These are phyloP conservation scores for Tolypeutes matacus DNA, from an alignment of 2,797 vertebrate genomes.

Conservation along the genomic window DNA sequence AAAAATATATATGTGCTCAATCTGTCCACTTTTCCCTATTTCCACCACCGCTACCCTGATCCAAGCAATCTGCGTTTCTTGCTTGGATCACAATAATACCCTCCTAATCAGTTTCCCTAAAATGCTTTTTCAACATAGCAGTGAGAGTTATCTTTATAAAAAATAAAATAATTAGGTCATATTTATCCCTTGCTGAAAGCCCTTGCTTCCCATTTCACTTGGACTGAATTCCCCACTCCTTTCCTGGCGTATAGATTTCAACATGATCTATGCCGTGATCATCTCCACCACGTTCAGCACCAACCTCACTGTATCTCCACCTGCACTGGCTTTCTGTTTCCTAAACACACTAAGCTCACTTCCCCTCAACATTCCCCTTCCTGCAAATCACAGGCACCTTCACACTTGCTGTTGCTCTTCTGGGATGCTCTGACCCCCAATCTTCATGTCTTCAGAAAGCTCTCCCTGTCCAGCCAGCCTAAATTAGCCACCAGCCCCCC, in stretches of 20 bases:
- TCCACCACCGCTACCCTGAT: not conserved
- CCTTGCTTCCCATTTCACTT: not conserved
- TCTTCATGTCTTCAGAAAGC: not conserved
- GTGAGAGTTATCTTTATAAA: not conserved
- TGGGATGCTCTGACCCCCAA: not conserved
- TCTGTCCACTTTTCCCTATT: not conserved
- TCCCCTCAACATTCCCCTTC: not conserved
- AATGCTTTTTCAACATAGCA: not conserved
- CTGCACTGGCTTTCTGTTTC: not conserved
- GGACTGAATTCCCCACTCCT: not conserved
- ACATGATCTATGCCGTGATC: not conserved
- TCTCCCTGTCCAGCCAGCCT: not conserved
- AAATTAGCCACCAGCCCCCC: not conserved
- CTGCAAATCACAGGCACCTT: not conserved
- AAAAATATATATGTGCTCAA: not conserved
- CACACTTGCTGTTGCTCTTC: not conserved
- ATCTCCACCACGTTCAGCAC: fast-evolving
- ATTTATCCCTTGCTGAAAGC: not conserved
- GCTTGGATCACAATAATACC: not conserved
- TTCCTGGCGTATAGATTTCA: not conserved
- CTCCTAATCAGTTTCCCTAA: not conserved
- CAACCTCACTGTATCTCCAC: not conserved
- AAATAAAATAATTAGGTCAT: not conserved
- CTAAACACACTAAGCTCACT: not conserved
- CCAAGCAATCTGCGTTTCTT: not conserved